Percentiles rank a stretch among this genome's conserved stretches.
Conservation (phyloP, 1,140 invertebrate species). For the Cydia splendana region DNA sequence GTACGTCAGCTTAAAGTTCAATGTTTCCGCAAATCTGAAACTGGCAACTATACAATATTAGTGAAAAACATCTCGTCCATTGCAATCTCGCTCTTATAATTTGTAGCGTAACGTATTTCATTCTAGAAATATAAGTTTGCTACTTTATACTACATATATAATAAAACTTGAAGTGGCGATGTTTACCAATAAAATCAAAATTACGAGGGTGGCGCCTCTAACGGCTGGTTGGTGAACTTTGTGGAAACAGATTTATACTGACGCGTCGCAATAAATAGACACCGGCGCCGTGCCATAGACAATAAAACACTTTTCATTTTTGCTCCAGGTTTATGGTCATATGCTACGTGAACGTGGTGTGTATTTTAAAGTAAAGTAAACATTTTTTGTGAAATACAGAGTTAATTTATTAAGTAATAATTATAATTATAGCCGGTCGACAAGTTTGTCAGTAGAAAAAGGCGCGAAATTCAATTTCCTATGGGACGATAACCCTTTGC, state of each 20-base stretch:
- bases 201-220: conserved; percentile 14
- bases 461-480: no score
- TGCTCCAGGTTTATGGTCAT: neutral
- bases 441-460: no score
- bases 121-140: neutral
- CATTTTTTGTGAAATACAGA: no score
- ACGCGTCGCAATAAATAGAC: conserved; percentile 26
- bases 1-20: neutral
- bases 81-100: neutral
- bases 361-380: no score
- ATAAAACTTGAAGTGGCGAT: neutral
- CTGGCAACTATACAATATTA: neutral
- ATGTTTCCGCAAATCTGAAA: neutral
- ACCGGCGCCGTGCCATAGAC: conserved; percentile 15
- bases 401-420: no score
- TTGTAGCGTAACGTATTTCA: neutral
- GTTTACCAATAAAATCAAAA: conserved; percentile 9
- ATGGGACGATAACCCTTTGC: no score
- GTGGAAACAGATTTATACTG: conserved; percentile 9
- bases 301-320: conserved; percentile 12
- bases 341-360: no score
- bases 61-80: neutral
- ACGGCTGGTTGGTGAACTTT: conserved; percentile 5
- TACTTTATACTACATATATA: neutral
- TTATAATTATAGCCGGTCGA: no score